Conservation (phyloP, 2,113 vertebrate genomes). For the Trichomycterus rosablanca region DNA sequence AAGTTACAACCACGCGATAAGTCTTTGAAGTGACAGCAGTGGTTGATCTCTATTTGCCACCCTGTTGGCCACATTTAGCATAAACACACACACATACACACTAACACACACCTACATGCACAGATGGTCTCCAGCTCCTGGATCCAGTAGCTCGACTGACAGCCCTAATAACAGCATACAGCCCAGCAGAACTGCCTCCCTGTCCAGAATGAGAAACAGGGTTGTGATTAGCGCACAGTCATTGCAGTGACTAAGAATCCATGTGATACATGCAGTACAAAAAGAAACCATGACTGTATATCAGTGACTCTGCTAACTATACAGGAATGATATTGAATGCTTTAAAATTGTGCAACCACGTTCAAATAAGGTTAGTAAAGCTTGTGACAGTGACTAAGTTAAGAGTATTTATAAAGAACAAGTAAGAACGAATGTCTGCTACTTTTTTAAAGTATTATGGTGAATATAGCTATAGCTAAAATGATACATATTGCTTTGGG, state of each 20-base stretch:
- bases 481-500: too few relatives aligned
- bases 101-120: slow-evolving; percentile 3
- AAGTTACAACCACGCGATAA: slow-evolving; percentile 23
- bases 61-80: slow-evolving; percentile 27
- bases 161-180: slow-evolving; percentile 45
- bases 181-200: slow-evolving; percentile 25
- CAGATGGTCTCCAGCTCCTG: slow-evolving; percentile 35
- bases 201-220: slow-evolving; percentile 21
- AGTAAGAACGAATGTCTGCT: too few relatives aligned
- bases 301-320: too few relatives aligned
- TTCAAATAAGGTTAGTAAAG: too few relatives aligned
- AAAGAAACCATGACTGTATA: too few relatives aligned
- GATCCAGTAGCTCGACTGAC: slow-evolving; percentile 41
- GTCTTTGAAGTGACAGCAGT: slow-evolving; percentile 43
- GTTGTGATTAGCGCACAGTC: slow-evolving; percentile 40
- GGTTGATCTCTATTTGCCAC: slow-evolving; percentile 33
- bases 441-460: too few relatives aligned
- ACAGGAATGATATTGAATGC: too few relatives aligned
- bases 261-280: slow-evolving; percentile 9
- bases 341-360: too few relatives aligned
- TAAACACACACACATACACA: background rate
- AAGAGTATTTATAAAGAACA: too few relatives aligned
- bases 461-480: too few relatives aligned
- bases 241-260: slow-evolving; percentile 20
- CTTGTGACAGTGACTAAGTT: too few relatives aligned